A percentile compares a stretch with the other conserved stretches of the same genome.
Conservation (phyloP, 2,113 vertebrate species). For the Misgurnus anguillicaudatus region DNA sequence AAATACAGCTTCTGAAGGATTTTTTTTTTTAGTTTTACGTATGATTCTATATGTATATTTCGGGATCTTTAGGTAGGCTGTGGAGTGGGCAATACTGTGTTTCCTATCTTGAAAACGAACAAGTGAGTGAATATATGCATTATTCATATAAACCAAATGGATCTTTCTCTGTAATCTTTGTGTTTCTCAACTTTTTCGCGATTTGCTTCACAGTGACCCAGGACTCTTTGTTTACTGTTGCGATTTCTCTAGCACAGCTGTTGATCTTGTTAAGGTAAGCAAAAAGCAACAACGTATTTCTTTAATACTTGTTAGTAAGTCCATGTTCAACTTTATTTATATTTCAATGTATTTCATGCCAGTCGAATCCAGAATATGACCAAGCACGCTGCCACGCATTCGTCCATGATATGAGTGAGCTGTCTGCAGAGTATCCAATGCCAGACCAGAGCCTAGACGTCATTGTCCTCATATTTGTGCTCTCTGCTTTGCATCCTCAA, state of each 20-base stretch:
- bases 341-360: constrained; percentile 40
- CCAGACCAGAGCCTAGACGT: constrained; percentile 83
- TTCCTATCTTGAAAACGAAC: constrained; percentile 96
- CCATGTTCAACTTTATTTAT: constrained; percentile 2
- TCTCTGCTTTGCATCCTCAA: constrained; percentile 90
- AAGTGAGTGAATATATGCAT: constrained; percentile 79
- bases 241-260: constrained; percentile 90
- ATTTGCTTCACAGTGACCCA: constrained; percentile 80
- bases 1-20: too few relatives aligned
- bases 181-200: background rate
- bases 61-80: constrained; percentile 87
- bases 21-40: too few relatives aligned
- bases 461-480: constrained; percentile 93
- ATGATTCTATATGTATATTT: constrained; percentile 22
- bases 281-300: background rate
- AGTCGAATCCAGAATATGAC: constrained; percentile 87
- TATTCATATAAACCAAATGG: background rate
- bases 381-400: constrained; percentile 88
- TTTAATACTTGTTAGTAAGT: background rate
- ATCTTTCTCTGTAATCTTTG: background rate
- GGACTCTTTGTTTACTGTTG: constrained; percentile 95
- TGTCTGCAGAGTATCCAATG: constrained; percentile 79
- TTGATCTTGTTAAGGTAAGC: constrained; percentile 91
- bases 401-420: constrained; percentile 87
- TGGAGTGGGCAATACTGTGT: constrained; percentile 96